These are phyloP conservation scores for Phengaris arion DNA, from an alignment of 2,888 invertebrate genomes.

Conservation along the genomic window DNA sequence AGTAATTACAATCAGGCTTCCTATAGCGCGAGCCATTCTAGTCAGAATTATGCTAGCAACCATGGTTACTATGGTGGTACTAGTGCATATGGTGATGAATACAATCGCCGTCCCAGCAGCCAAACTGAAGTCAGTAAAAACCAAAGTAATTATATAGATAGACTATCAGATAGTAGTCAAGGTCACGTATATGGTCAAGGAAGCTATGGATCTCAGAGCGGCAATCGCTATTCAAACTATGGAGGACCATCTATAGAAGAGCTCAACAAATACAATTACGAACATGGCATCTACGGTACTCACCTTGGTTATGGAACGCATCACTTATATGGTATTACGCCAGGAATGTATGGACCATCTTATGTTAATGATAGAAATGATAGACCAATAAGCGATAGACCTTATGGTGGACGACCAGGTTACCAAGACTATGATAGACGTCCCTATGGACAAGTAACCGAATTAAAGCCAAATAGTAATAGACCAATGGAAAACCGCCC, in stretches of 20 bases:
- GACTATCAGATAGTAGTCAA: neutral
- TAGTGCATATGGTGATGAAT: conserved; percentile 30
- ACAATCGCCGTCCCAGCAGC: conserved; percentile 12
- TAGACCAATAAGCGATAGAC: conserved; percentile 26
- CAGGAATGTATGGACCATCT: conserved; percentile 36
- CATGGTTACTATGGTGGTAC: conserved; percentile 33
- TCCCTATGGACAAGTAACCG: neutral
- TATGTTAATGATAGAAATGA: conserved; percentile 31
- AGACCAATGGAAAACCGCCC: too few relatives aligned
- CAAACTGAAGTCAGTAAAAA: neutral
- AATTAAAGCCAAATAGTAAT: neutral
- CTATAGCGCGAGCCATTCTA: conserved; percentile 39
- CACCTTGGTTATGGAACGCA: conserved; percentile 42
- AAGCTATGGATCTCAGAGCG: neutral
- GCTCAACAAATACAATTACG: conserved; percentile 29
- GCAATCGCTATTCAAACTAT: conserved; percentile 7
- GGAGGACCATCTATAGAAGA: conserved; percentile 6
- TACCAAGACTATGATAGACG: conserved; percentile 21
- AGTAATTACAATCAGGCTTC: conserved; percentile 37
- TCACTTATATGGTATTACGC: conserved; percentile 42
- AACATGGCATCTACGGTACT: conserved; percentile 37
- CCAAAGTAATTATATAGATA: conserved; percentile 21
- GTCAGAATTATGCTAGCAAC: conserved; percentile 34
- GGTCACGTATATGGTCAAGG: conserved; percentile 17
- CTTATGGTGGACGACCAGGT: conserved; percentile 30